Evolutionary conservation across 2,888 invertebrate genomes (phyloP), one percentile per base, ranked within the genome.

Genomic region (Chydorus sphaericus): DNA sequence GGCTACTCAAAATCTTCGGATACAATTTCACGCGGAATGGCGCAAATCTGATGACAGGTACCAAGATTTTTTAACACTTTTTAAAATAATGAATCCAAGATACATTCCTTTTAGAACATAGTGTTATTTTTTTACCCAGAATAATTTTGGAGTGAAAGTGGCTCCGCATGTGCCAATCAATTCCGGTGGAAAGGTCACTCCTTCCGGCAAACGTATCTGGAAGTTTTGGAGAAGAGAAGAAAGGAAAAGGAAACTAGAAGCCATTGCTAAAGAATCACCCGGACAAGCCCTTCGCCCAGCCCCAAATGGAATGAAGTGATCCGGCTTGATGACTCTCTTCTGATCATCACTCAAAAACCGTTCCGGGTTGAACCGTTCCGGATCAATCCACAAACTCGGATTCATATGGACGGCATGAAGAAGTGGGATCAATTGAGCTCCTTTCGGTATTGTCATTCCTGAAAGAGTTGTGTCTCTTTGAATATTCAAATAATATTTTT

Each of bases 381-480:
- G 91, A 61, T 85, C 80, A 36, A 84, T 80, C 91, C 91, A 92
- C 1, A 89, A 74, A 49, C 78, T 81, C 1, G 89, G 85, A 66
- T 91, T 85, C 88, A 90, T 91, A 71, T 91, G 90, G 1, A 91
- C 84, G 59, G 86, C 83, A 72, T 88, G 88, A 61, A 92, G 80
- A 30, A 90, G 76, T 0, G 91, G 90, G 2, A 91, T 80, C 4
- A 92, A 82, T 70, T 90, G 88, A 1, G 85, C 80, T 57, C 86
- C 84, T 58, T 84, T 82, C n/a, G 91, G 91, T 60, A 91, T 83
- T 91, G 73, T 78, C 72, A 82, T 90, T 37, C 90, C 91, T 66
- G 85, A 83, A 31, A 91, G 70, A 61, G 77, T 73, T 36, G 87
- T 82, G 67, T 88, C 86, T 70, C 90, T n/a, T n/a, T n/a, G n/a